Conservation (phyloP, 2,113 vertebrate species). For the Trogon surrucura region DNA sequence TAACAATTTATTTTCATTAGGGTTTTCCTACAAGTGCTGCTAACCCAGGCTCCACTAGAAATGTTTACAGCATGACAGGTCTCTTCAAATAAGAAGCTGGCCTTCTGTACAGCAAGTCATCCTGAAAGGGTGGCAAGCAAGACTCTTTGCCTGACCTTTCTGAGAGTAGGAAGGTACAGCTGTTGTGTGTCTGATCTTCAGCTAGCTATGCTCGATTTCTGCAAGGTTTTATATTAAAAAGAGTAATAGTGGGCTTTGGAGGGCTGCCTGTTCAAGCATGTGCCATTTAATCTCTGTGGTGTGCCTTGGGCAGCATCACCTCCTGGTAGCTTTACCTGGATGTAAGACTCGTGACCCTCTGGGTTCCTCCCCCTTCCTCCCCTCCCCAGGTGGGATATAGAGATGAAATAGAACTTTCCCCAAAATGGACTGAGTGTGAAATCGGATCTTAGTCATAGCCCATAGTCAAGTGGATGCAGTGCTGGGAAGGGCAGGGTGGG, state of each 20-base stretch:
- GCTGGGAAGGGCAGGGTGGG: neutral
- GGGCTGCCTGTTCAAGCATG: neutral
- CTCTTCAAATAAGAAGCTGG: constrained; percentile 32
- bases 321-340: neutral
- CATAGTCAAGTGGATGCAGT: neutral
- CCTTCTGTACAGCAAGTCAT: constrained; percentile 2
- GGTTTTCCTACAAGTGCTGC: constrained; percentile 49
- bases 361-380: neutral
- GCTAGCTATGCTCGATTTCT: neutral
- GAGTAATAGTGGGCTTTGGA: neutral
- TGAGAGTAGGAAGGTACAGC: neutral
- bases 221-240: neutral
- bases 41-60: constrained; percentile 31
- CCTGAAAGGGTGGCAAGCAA: neutral
- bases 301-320: neutral
- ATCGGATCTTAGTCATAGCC: neutral
- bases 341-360: neutral
- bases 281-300: neutral
- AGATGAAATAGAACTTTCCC: neutral
- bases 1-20: constrained; percentile 76
- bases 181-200: neutral
- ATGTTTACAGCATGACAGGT: constrained; percentile 1
- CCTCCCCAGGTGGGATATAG: neutral
- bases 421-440: neutral
- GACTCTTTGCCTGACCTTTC: neutral